phyloP scores from a whole-genome alignment of 2,797 vertebrate species.

The Sebastes iracundus region DNA sequence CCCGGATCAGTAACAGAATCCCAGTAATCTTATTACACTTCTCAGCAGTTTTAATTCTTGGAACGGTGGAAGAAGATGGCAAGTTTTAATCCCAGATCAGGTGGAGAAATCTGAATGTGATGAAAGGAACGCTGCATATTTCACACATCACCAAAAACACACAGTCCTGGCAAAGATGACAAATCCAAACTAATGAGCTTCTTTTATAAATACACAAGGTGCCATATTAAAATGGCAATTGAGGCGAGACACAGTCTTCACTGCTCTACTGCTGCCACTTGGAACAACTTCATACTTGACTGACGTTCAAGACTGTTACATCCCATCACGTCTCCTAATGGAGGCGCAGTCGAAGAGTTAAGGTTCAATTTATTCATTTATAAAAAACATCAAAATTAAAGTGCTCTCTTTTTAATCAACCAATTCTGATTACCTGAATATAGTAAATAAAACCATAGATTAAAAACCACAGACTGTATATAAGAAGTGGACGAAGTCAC shows the following conservation, averaged over 20 bases:
- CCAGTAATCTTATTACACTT: background rate
- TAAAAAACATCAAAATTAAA: background rate
- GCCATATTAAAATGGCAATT: background rate
- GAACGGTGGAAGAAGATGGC: background rate
- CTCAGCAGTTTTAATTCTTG: slow-evolving; percentile 8
- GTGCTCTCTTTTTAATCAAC: background rate
- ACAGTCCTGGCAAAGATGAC: too few relatives aligned
- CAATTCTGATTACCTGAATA: background rate
- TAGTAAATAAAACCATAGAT: background rate
- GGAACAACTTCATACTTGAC: background rate
- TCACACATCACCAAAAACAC: background rate
- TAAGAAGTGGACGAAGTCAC: too few relatives aligned
- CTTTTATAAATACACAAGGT: background rate
- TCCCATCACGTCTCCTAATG: background rate
- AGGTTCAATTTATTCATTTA: background rate
- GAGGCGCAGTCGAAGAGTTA: background rate
- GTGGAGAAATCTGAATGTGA: background rate
- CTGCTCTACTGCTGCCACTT: background rate
- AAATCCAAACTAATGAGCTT: background rate
- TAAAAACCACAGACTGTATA: background rate
- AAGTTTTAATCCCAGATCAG: slow-evolving; percentile 19
- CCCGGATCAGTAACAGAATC: background rate
- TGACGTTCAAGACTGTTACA: background rate
- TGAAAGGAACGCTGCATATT: background rate
- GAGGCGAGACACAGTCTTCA: background rate